Evolutionary conservation across 2,797 vertebrate species (phyloP), one percentile per base, ranked within the genome.

Genomic region (Alfaro cultratus): DNA sequence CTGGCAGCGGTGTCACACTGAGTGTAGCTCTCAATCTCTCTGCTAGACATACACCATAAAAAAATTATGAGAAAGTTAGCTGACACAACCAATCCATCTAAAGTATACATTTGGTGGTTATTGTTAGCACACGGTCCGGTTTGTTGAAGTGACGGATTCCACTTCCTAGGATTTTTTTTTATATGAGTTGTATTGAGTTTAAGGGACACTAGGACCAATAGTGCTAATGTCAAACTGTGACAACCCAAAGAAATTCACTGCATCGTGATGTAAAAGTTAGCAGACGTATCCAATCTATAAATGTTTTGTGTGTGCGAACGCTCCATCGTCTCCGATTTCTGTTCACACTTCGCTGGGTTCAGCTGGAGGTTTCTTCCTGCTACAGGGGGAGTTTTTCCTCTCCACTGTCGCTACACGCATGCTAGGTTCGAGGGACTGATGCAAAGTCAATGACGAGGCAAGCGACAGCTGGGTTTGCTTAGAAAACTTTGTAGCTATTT

Each of bases 1-100:
- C 41, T 86, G 80, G 76, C 88, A 90, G 80, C 43, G 1, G 79
- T 87, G 79, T 83, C 86, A 83, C 84, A 82, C 47, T 41, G 51
- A 60, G 78, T 79, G 75, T 67, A 70, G 36, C 36, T 75, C 86
- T 85, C 68, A 75, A 80, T 67, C 49, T 74, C 74, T 75, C 34
- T 80, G 78, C 62, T 23, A 74, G 75, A 87, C 80, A 36, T 34
- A 64, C 47, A 78, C 31, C 71, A 82, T 60, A n/a, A 81, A 86
- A 80, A 83, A 64, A 87, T 82, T 34, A 86, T 82, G 77, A 78
- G 60, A 68, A 78, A 80, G 77, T 82, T 86, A 49, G 15, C 46
- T 43, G 82, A 43, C 68, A 53, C 67, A 75, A 75, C 31, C 9
- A 29, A 43, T 45, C 7, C 26, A 34, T 18, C 53, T 41, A 43